phyloP scores from a whole-genome alignment of 2,888 invertebrate genomes.

The Ophioninae sp. region DNA sequence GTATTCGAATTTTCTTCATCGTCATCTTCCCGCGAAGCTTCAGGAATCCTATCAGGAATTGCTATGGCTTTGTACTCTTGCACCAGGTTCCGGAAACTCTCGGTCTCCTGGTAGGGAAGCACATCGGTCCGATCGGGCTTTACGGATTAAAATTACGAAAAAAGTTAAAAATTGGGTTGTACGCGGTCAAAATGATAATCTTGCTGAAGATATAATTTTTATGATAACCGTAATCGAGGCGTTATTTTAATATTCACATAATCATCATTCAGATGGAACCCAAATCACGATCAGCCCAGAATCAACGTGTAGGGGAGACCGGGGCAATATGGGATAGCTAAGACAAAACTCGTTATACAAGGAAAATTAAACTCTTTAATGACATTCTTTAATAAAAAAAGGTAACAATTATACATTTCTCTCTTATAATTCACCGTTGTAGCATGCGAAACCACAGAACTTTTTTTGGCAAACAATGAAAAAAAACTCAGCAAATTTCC shows the following conservation, averaged over 20 bases:
- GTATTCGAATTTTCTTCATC: neutral
- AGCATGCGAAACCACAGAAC: no score
- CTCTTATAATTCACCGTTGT: no score
- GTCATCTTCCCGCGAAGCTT: constrained; percentile 18
- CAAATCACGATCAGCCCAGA: neutral
- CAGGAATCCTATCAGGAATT: constrained; percentile 6
- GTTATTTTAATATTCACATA: neutral
- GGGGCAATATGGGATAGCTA: no score
- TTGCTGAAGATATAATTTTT: no score
- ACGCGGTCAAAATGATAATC: no score
- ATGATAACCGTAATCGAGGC: no score
- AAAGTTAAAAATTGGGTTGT: neutral
- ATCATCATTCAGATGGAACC: neutral
- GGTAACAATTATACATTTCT: no score
- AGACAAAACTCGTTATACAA: no score
- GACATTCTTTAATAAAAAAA: no score
- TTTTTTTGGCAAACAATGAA: no score
- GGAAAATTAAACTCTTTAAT: no score
- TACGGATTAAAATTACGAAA: neutral
- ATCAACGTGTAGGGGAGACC: neutral
- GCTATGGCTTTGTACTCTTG: constrained; percentile 65
- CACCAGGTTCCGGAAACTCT: constrained; percentile 67
- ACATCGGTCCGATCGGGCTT: constrained; percentile 57
- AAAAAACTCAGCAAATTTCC: no score
- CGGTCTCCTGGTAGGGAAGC: constrained; percentile 70